phyloP scores from a whole-genome alignment of 2,888 invertebrate species.

The Pristionchus exspectatus region DNA sequence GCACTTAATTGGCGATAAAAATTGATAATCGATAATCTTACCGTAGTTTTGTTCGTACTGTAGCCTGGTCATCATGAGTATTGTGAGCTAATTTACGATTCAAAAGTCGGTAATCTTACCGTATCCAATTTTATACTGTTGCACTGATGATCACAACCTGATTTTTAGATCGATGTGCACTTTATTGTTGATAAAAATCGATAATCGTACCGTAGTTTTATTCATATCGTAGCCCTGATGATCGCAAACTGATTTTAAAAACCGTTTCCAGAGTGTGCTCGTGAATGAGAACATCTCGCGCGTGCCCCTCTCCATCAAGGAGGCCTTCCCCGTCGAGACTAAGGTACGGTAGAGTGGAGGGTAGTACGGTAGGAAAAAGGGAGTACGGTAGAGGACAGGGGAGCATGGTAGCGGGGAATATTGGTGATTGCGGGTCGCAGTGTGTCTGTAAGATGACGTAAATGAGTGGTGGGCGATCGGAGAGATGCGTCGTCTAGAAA shows the following conservation, averaged over 20 bases:
- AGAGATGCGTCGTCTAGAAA: no score
- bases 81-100: no score
- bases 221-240: not conserved
- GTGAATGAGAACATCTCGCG: slow-evolving; percentile 59
- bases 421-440: not conserved
- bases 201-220: not conserved
- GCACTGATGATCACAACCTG: not conserved
- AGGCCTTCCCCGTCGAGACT: slow-evolving; percentile 59
- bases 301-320: slow-evolving; percentile 58
- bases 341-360: slow-evolving; percentile 3
- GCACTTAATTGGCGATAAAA: no score
- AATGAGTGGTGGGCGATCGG: not conserved
- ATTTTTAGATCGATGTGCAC: no score
- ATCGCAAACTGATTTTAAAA: not conserved
- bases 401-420: not conserved
- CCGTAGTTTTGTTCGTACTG: not conserved
- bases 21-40: not conserved
- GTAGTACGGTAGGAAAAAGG: not conserved
- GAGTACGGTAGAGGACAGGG: no score
- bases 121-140: no score
- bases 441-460: not conserved
- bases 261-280: slow-evolving; percentile 57
- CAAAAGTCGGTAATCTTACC: no score
- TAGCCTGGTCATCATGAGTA: no score
- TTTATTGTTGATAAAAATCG: no score